Evolutionary conservation across 1,140 invertebrate species (phyloP), one percentile per base, ranked within the genome.

Genomic region (Scaptomyza hsui): DNA sequence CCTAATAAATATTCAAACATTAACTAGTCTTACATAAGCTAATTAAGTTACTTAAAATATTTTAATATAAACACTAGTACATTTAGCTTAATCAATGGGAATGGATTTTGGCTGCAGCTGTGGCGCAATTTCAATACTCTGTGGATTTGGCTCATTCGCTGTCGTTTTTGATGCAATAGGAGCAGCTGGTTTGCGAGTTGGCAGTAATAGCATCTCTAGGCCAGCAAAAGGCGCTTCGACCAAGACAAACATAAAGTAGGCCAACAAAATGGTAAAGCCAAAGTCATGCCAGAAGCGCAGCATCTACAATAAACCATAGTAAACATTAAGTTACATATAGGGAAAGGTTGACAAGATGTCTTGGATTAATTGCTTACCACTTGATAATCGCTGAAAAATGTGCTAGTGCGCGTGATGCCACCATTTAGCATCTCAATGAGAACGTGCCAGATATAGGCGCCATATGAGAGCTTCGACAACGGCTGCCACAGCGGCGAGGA

Each of bases 361-460:
- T 1, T 24, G 15, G 3, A 13, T 6, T 9, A 2, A 1, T 7
- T 10, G 49, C 88, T 55, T 49, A 90, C 88, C 80, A 78, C 64
- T 74, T 89, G 72, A 18, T 90, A 90, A 47, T 90, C 35, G 5
- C 70, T 80, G n/a, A 90, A 90, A 37, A 80, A 80, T 21, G 69
- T 78, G 44, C 13, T 73, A 0, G 81, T 79, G 5, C 51, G 75
- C 0, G 56, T 69, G 0, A 59, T 35, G 0, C 67, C 42, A 0
- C 24, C 41, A 41, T 89, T 81, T 0, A 89, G 42, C 0, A 18
- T 10, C 37, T 68, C 63, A 6, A 93, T 42, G 4, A 89, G 59
- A 18, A 90, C 82, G 68, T 93, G 93, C 10, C 92, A 83, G 10
- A 93, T 71, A 72, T 93, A 94, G 79, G 93, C 93, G 13, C 90